Evolutionary conservation across 2,113 vertebrate species (phyloP), one percentile per base, ranked within the genome.

Genomic region (Lethenteron reissneri): DNA sequence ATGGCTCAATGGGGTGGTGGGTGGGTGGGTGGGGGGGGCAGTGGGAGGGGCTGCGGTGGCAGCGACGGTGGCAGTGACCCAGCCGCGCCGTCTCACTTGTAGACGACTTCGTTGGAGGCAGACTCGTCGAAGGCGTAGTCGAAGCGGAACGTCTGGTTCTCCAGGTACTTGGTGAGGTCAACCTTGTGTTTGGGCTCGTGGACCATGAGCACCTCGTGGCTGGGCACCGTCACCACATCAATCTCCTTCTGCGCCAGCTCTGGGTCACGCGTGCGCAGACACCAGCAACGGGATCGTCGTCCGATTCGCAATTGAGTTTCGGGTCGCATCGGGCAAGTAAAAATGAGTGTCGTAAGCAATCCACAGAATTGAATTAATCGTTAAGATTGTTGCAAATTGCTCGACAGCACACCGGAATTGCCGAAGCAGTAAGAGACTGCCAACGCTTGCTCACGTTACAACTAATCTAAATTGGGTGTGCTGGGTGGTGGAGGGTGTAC

Each of bases 141-240:
- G 77, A 99, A 96, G 78, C 84, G 83, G 79, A 99, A 99, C 1
- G 80, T 68, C 41, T 41, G 41, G 41, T 41, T 41, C 41, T 41
- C 41, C 41, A 41, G 41, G 41, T 41, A 41, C 41, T 96, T 99
- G 10, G 92, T 97, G 57, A 99, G 83, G 75, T 99, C 94, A 76
- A 97, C 90, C 77, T 99, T 99, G 71, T 88, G 83, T 76, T 92
- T 99, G 58, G 92, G 90, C 73, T 97, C 91, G 10, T 99, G 94
- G 25, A 97, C 85, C 14, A 99, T 74, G 69, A 99, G 77, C 21
- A 78, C 70, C 72, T 82, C 83, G 59, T 85, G 92, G 74, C 86
- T 94, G 1, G 84, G 87, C 72, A 99, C 75, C n/a, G 90, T 89
- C 71, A 99, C 84, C 73, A 97, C 89, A 74, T 99, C 94, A 15